Percentiles rank a stretch among this genome's conserved stretches.
These are phyloP conservation scores for Abramis brama DNA, from an alignment of 2,113 vertebrate species.

Conservation along the genomic window DNA sequence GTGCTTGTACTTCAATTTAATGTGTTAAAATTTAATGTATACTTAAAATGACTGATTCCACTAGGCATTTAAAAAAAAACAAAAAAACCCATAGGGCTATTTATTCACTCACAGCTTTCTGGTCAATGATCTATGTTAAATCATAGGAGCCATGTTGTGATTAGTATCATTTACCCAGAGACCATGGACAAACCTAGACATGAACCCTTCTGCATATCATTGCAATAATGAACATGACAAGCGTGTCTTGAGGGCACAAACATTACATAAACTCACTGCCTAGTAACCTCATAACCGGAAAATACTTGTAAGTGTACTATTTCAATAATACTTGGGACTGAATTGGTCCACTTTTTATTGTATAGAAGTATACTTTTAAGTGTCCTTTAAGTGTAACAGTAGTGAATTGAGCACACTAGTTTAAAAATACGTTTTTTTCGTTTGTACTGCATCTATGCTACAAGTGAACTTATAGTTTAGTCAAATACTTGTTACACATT, in stretches of 20 bases:
- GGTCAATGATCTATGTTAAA: not conserved
- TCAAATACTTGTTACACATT: too few species aligned
- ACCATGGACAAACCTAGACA: not conserved
- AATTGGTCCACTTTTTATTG: too few species aligned
- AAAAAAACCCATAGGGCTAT: not conserved
- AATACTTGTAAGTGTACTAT: too few species aligned
- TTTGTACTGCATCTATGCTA: too few species aligned
- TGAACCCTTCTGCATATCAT: not conserved
- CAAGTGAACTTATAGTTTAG: too few species aligned
- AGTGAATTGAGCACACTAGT: too few species aligned
- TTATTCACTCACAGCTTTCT: conserved; percentile 9
- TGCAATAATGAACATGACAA: not conserved
- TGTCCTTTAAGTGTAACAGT: too few species aligned
- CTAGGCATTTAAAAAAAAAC: not conserved
- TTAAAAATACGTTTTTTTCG: too few species aligned
- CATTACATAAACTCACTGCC: not conserved
- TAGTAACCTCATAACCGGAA: not conserved
- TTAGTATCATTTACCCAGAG: conserved; percentile 1
- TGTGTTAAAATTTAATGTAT: not conserved
- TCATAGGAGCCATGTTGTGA: conserved; percentile 6
- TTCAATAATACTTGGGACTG: too few species aligned
- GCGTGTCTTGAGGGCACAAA: not conserved
- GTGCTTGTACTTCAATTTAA: not conserved
- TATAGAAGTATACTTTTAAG: too few species aligned
- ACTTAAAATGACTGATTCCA: not conserved